Evolutionary conservation across 2,113 vertebrate genomes (phyloP), one percentile per base, ranked within the genome.

Genomic region (Panurus biarmicus): DNA sequence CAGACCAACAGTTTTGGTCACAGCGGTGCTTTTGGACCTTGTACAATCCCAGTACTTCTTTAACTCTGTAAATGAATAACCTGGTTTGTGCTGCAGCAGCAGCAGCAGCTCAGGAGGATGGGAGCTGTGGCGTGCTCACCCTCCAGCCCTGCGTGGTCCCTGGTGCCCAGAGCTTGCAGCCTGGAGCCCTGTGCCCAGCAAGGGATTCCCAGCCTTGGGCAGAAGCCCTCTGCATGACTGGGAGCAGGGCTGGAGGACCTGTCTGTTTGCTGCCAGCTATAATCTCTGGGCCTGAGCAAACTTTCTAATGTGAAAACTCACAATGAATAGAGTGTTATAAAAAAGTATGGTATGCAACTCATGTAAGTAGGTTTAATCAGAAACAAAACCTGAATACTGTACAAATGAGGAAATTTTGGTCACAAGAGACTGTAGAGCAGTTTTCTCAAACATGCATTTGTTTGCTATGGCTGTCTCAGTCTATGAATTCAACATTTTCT

Each of bases 101-200:
- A 76, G 85, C 57, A 80, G 76, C 53, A 51, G 69, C 57, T 82
- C 31, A 3, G 50, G 53, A 56, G 78, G 74, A 12, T 15, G 54
- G 57, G 62, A 51, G 26, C 33, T 42, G 58, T 57, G 7, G 20
- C 0, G 13, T 33, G 48, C 40, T 29, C 69, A 23, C 16, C 66
- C 33, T 29, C 11, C 50, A 38, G 14, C 61, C 9, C 1, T 8
- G 40, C 1, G 0, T 2, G 33, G 31, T 25, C 42, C 48, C 36
- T 38, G 33, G 22, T 54, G 38, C n/a, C 31, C 31, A 7, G 23
- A 19, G 57, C 33, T 33, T 7, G 29, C 77, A 70, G 56, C 51
- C 56, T 8, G 24, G 23, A 62, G 53, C 40, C 21, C 54, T n/a
- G 28, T 0, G 0, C 23, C 23, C 2, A 3, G 50, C 1, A 0